Percentiles rank a stretch among this genome's conserved stretches.
These are phyloP conservation scores for Rhagium mordax DNA, from an alignment of 2,888 invertebrate species.

Conservation along the genomic window DNA sequence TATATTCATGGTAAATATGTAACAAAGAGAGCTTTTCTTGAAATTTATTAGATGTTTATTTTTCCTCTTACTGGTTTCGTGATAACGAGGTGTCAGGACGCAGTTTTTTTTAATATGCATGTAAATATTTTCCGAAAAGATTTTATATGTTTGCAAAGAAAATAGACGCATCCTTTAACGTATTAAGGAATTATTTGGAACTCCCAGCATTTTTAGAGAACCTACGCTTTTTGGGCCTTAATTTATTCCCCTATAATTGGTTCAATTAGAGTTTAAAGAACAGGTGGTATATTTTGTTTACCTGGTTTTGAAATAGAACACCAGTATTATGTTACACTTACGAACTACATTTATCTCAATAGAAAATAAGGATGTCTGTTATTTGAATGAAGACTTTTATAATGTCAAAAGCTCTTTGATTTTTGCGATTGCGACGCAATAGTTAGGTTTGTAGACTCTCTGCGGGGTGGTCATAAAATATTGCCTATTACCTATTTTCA, in stretches of 20 bases:
- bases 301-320: conserved; percentile 23
- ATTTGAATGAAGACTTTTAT: neutral
- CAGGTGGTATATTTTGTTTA: conserved; percentile 24
- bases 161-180: conserved; percentile 47
- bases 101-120: conserved; percentile 32
- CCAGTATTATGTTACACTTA: conserved; percentile 20
- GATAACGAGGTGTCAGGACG: conserved; percentile 29
- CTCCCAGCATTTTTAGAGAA: conserved; percentile 28
- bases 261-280: conserved; percentile 26
- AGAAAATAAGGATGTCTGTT: neutral
- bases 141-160: conserved; percentile 43
- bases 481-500: no score
- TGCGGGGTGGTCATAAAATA: no score
- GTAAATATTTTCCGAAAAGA: conserved; percentile 48
- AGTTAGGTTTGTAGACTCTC: no score
- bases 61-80: conserved; percentile 34
- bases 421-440: no score
- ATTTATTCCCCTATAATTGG: conserved; percentile 30
- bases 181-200: conserved; percentile 44
- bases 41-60: conserved; percentile 47
- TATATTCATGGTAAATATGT: conserved; percentile 53
- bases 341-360: neutral
- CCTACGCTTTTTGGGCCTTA: neutral
- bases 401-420: no score
- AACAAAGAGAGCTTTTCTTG: conserved; percentile 56